Base-by-base conservation (phyloP, 2,113 vertebrate genomes). In the Tupaia tana region DNA sequence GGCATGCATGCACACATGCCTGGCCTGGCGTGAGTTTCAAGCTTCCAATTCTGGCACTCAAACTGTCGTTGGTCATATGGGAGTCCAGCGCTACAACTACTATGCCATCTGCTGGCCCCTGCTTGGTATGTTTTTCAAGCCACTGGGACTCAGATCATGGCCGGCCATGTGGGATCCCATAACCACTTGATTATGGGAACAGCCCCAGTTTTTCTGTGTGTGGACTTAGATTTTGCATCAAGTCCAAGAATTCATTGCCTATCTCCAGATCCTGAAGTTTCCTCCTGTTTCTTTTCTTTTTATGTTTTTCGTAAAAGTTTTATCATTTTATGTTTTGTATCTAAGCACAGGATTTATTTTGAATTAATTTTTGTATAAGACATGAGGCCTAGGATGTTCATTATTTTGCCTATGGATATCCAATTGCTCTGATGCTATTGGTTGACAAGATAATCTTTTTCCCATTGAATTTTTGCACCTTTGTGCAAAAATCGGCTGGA, bases 341-440 rank as follows among this genome's bases (percentile, higher is more conserved):
- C 0, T 58, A 83, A 59, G 15, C 58, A 13, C 8, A 7, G 1
- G 79, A 64, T 66, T 69, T 12, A 12, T 9, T 64, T 19, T 27
- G 59, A 31, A 20, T 71, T 64, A 29, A 4, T 22, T 43, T 80
- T 14, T 71, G 56, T 66, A 2, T 7, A 15, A 59, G 79, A 58
- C 58, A 2, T 12, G 29, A 22, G 8, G 13, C 61, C 31, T 5
- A 5, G 31, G 14, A 18, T 16, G 25, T 34, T 66, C 7, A 27
- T 83, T 22, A 25, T 54, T 34, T 91, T 82, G 54, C 18, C 27
- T 9, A 1, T 10, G 7, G 8, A 3, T 20, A 3, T 52, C 58
- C 3, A 4, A 0, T 73, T n/a, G 22, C n/a, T 29, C 25, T 19
- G 11, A 27, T 5, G 0, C 61, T 2, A 0, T 13, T 63, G 12